Conservation (phyloP, 2,888 invertebrate species). For the Lacanobia wlatinum region DNA sequence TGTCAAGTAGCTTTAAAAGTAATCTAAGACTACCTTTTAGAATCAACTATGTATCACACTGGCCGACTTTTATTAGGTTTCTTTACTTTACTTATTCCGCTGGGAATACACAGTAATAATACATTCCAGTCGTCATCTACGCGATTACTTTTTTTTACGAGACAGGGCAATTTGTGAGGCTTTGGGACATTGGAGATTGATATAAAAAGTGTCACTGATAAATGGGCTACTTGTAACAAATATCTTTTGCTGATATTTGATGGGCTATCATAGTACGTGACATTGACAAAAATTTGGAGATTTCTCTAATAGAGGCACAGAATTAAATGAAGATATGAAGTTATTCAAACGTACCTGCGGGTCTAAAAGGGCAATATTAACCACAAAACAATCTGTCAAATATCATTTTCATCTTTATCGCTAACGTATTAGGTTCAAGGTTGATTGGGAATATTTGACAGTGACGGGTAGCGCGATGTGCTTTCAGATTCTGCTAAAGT, state of each 20-base stretch:
- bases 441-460: no score
- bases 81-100: background rate
- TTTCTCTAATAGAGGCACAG: background rate
- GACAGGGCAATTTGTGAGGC: constrained; percentile 13
- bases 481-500: no score
- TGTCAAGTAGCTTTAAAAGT: background rate
- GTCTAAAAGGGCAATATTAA: no score
- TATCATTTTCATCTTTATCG: no score
- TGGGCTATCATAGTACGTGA: background rate
- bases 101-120: background rate
- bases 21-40: background rate
- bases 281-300: background rate
- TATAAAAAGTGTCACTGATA: constrained; percentile 28
- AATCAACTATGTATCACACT: background rate
- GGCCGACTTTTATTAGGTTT: background rate
- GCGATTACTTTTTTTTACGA: constrained; percentile 30
- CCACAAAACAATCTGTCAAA: no score
- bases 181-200: constrained; percentile 1
- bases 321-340: no score
- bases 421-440: no score
- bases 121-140: constrained; percentile 11
- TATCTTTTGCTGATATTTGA: constrained; percentile 12
- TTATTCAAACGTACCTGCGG: no score
- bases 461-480: no score
- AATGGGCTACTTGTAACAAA: constrained; percentile 3